Evolutionary conservation across 1,140 invertebrate species (phyloP).

Genomic region (Gryllus bimaculatus): DNA sequence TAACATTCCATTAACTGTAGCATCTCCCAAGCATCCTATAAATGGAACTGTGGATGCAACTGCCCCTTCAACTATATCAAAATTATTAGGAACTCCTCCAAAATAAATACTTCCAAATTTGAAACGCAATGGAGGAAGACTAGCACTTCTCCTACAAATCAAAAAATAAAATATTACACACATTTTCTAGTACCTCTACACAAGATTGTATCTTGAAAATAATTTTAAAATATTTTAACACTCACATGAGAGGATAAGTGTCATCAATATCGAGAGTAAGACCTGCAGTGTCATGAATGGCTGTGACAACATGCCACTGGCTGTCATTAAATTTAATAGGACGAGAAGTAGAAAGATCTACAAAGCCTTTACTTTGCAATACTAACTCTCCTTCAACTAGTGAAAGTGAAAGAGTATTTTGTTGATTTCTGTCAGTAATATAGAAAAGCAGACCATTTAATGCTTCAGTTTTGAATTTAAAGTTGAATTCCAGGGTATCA

Average conservation of each 20-base stretch:
- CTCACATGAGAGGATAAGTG: constrained; percentile 52
- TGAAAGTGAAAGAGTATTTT: constrained; percentile 53
- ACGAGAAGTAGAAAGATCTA: constrained; percentile 45
- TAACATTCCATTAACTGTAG: constrained; percentile 69
- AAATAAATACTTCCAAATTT: constrained; percentile 64
- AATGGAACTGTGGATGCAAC: constrained; percentile 45
- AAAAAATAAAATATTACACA: not conserved
- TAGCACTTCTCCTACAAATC: constrained; percentile 40
- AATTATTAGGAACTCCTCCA: constrained; percentile 64
- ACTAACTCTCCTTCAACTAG: constrained; percentile 58
- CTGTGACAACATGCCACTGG: constrained; percentile 86
- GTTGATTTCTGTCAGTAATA: constrained; percentile 51
- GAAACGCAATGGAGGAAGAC: constrained; percentile 48
- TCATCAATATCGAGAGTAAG: constrained; percentile 80
- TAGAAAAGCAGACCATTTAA: constrained; percentile 71
- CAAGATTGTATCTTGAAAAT: not conserved
- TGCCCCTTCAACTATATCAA: constrained; percentile 34
- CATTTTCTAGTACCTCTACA: not conserved
- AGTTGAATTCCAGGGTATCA: constrained; percentile 60
- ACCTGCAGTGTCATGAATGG: constrained; percentile 53
- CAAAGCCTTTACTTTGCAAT: constrained; percentile 53
- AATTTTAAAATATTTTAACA: constrained; percentile 1
- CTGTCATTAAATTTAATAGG: constrained; percentile 70
- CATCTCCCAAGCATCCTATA: constrained; percentile 77
- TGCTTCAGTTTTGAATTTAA: constrained; percentile 80